Percentiles rank a stretch among this genome's conserved stretches.
phyloP scores from a whole-genome alignment of 2,797 vertebrate genomes.

The Anguilla megastoma region DNA sequence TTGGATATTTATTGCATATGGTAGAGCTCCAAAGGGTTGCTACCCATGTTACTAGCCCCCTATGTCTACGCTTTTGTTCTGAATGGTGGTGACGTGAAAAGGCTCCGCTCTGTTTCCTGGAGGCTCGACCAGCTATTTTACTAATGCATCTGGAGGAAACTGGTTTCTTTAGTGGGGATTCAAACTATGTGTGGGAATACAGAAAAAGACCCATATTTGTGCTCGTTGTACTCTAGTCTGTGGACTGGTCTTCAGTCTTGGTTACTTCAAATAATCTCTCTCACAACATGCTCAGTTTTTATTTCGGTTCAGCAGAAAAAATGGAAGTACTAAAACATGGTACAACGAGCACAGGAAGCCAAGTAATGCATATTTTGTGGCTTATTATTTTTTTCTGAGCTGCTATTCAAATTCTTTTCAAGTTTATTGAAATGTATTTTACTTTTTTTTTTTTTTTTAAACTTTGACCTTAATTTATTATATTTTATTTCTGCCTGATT shows the following conservation, averaged over 20 bases:
- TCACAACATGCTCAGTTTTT: neutral
- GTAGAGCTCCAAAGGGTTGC: neutral
- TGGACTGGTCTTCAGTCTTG: neutral
- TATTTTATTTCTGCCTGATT: neutral
- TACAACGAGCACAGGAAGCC: neutral
- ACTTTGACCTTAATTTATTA: neutral
- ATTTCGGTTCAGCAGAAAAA: neutral
- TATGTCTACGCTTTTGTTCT: neutral
- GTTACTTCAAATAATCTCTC: neutral
- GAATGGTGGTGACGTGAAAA: neutral
- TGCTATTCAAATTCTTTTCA: neutral
- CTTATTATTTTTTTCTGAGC: neutral
- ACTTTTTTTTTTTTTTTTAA: neutral
- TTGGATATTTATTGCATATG: neutral
- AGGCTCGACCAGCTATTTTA: constrained; percentile 1
- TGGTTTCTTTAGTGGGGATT: constrained; percentile 10
- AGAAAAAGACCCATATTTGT: neutral
- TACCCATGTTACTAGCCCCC: neutral
- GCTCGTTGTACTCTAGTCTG: neutral
- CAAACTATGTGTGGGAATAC: neutral
- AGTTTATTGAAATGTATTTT: neutral
- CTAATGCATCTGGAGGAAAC: constrained; percentile 20
- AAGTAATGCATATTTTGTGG: neutral
- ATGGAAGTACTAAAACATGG: neutral
- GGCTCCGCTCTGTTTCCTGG: constrained; percentile 4